Conservation (phyloP, 2,888 invertebrate species). For the Chironomus tentans region DNA sequence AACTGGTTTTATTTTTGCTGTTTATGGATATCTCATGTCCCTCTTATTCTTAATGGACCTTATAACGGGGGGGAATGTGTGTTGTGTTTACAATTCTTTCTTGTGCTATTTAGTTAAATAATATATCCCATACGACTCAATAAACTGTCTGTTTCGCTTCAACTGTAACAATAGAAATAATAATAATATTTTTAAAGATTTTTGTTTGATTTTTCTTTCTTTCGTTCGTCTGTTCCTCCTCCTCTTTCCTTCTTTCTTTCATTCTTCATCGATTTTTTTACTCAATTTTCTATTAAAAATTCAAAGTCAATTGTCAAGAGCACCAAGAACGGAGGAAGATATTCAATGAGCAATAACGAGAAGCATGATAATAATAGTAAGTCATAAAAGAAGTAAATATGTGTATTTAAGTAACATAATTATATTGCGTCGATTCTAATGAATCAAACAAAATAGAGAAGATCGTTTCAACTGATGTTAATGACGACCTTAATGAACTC, state of each 20-base stretch:
- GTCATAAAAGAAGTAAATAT: no score
- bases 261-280: neutral
- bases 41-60: conserved; percentile 14
- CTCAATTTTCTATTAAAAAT: no score
- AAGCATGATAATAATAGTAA: neutral
- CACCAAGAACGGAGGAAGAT: conserved; percentile 5
- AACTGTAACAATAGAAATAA: conserved; percentile 23
- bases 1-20: neutral
- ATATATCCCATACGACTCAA: neutral
- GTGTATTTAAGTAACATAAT: neutral
- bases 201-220: neutral
- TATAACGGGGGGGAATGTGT: neutral
- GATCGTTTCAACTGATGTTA: neutral
- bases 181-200: neutral
- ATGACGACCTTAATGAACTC: conserved; percentile 19
- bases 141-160: conserved; percentile 20
- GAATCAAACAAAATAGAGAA: neutral
- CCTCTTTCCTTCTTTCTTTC: neutral
- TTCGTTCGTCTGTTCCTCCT: no score
- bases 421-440: neutral
- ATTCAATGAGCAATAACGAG: neutral
- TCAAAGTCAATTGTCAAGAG: conserved; percentile 23
- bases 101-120: neutral
- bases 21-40: conserved; percentile 10
- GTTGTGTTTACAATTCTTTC: neutral